Evolutionary conservation across 2,113 vertebrate species (phyloP), one percentile per base, ranked within the genome.

Genomic region (Perccottus glenii): DNA sequence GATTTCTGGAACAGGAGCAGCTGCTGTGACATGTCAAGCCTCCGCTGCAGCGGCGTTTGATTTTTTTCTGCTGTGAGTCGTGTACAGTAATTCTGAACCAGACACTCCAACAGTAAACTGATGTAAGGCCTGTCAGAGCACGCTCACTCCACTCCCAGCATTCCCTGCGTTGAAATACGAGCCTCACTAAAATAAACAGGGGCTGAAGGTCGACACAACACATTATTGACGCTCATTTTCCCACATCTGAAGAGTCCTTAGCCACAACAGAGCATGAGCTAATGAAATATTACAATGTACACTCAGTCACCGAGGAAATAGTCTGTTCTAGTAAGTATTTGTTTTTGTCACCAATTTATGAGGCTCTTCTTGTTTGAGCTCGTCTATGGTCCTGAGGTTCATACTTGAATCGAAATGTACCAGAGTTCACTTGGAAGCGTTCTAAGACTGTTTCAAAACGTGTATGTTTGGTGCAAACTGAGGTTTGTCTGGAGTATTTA

Each of bases 171-270:
- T 68, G 89, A 85, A 91, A 91, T 82, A 61, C 11, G 88, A 93
- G 83, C 79, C 27, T 10, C 80, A 82, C 83, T 14, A 86, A 90
- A 89, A 91, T 90, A 90, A 89, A 85, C 84, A 42, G 62, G 57
- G 86, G 74, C 53, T 63, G 82, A 84, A 75, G 81, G 76, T 88
- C 81, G 53, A 12, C 63, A 58, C 70, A 56, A 70, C 63, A 72
- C 35, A 33, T 63, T 51, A 15, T 53, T 49, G 52, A 3, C 55
- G 0, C 42, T 49, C 51, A 4, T 38, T 56, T 63, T 57, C 47
- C 44, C 51, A 53, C 51, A 53, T 12, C 11, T 27, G 19, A 27
- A 27, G 19, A 3, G 19, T 27, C 19, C 19, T 27, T 3, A 14
- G 7, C 38, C 2, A 27, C 9, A 51, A 11, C 19, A 5, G 5